Base-by-base conservation (phyloP, 2,888 invertebrate species). In the Apeira syringaria region DNA sequence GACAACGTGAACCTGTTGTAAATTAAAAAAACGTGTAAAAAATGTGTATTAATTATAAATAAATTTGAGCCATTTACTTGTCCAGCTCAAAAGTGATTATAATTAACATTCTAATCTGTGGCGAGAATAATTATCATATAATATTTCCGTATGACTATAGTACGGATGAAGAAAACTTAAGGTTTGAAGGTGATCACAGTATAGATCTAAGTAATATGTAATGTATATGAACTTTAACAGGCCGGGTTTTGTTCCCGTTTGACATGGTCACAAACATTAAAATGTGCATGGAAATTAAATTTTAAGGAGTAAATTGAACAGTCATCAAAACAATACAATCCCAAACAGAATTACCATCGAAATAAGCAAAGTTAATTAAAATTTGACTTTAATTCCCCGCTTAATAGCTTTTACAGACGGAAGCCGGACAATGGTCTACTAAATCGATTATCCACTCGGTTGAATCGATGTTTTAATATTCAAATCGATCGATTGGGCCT, bases 381-480 rank as follows among this genome's bases (percentile, higher is more conserved):
- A 50, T 49, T 49, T 40, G 35, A 50, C 46, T 50, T 50, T 44
- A 49, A 53, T 51, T 51, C 37, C 41, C 47, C 33, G 32, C 40
- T 53, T 53, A 60, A 52, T 53, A 42, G 49, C 41, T 42, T 47
- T 50, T 50, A 38, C 37, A 38, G 47, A 33, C 78, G 78, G 80
- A 77, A 72, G 72, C 56, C 39, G 56, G 53, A 75, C 80, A 78
- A 80, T 73, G 63, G 71, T 39, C 54, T 50, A 50, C 59, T 56
- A 56, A 61, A 54, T 57, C 56, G 72, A 76, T 74, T 74, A 78
- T 68, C 59, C 79, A 74, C 67, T 50, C 58, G 65, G 56, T 52
- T 70, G 63, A 63, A 61, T 69, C 67, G 63, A 66, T 64, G 57
- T 64, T 69, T 74, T 63, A 69, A 73, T 71, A 78, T 77, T 74